A percentile compares a stretch with the other conserved stretches of the same genome.
Evolutionary conservation across 2,113 vertebrate genomes (phyloP).

Genomic region (Montifringilla adamsi): DNA sequence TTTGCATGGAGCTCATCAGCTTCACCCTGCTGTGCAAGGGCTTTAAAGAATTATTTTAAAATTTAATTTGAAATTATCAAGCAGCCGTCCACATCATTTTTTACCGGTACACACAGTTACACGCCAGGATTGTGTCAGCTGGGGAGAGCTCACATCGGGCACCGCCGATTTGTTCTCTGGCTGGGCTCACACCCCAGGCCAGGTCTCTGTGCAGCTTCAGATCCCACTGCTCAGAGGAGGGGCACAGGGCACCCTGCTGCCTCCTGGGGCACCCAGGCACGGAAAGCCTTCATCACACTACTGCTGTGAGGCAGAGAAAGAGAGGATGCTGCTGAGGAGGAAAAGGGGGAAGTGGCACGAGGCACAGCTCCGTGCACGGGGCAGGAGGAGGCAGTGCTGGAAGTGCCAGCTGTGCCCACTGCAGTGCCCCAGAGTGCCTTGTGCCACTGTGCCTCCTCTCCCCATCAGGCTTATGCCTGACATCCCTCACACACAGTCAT

Average conservation of each 20-base stretch:
- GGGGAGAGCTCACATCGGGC: rapidly evolving
- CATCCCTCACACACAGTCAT: not conserved
- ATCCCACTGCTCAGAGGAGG: not conserved
- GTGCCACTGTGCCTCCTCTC: not conserved
- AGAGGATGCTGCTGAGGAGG: rapidly evolving
- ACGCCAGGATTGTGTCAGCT: rapidly evolving
- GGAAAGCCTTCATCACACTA: not conserved
- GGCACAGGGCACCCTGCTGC: not conserved
- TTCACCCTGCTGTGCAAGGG: not conserved
- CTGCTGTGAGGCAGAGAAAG: not conserved
- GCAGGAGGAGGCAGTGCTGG: not conserved
- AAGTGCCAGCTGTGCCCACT: not conserved
- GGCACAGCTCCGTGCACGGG: rapidly evolving
- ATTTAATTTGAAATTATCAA: not conserved
- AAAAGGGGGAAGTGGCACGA: rapidly evolving
- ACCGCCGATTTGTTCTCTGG: not conserved
- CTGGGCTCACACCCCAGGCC: not conserved
- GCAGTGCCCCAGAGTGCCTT: rapidly evolving
- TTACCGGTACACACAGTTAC: not conserved
- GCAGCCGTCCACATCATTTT: not conserved
- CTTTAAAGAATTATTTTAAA: not conserved
- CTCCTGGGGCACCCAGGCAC: not conserved
- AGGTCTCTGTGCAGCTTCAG: not conserved
- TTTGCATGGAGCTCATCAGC: not conserved
- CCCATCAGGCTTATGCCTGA: rapidly evolving